phyloP scores from a whole-genome alignment of 2,797 vertebrate species.

The Channa striata region DNA sequence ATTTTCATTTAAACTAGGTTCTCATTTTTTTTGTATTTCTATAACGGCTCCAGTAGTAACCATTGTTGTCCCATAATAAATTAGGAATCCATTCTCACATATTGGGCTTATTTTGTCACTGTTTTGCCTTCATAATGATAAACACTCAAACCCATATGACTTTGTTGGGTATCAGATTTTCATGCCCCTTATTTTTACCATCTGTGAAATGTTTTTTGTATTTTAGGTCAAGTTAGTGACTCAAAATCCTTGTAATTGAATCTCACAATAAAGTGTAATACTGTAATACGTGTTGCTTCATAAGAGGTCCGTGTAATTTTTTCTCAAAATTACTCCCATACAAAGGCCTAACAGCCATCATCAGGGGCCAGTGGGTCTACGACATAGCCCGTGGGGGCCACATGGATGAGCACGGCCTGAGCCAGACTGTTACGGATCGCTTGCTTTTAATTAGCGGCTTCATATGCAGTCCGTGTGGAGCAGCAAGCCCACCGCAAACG shows the following conservation, averaged over 20 bases:
- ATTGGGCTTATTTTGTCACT: background rate
- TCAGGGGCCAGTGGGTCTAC: conserved; percentile 49
- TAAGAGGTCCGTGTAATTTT: conserved; percentile 10
- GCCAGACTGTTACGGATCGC: conserved; percentile 79
- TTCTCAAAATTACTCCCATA: conserved; percentile 51
- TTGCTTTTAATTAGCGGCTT: conserved; percentile 83
- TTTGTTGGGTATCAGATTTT: background rate
- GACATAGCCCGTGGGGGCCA: conserved; percentile 64
- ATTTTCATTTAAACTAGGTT: background rate
- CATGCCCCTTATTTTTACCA: background rate
- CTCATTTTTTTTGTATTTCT: too few species aligned
- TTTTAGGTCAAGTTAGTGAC: background rate
- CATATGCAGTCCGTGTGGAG: conserved; percentile 74
- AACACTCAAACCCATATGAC: background rate
- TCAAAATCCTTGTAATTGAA: conserved; percentile 8
- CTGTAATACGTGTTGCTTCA: conserved; percentile 16
- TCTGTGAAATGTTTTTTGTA: background rate
- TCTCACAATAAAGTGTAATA: conserved; percentile 13
- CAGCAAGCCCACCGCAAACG: conserved; percentile 76
- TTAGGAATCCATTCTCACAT: background rate
- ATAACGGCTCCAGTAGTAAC: background rate
- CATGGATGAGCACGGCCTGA: conserved; percentile 76
- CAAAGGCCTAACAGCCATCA: conserved; percentile 34
- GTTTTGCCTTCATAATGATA: background rate
- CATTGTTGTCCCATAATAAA: background rate